Evolutionary conservation across 2,797 vertebrate genomes (phyloP).

Genomic region (Melanotaenia trifasciata): DNA sequence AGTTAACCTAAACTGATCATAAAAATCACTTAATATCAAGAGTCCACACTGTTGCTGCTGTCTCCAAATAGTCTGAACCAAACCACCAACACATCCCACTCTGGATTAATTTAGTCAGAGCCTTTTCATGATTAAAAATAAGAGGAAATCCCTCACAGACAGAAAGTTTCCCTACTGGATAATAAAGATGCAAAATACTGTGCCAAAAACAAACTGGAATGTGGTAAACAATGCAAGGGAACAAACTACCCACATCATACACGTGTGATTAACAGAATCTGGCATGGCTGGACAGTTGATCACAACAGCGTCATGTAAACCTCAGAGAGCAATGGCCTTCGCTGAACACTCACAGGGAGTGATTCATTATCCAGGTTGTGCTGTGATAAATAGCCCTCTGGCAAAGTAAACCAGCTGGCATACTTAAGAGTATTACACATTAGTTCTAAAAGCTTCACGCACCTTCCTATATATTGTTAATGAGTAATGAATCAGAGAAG

Average conservation of each 20-base stretch:
- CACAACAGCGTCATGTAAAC: slow-evolving; percentile 54
- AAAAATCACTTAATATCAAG: slow-evolving; percentile 4
- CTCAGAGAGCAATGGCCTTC: slow-evolving; percentile 43
- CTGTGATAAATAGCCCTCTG: slow-evolving; percentile 42
- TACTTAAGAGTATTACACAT: slow-evolving; percentile 64
- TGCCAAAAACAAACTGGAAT: slow-evolving; percentile 77
- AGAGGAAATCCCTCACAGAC: slow-evolving; percentile 81
- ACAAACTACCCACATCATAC: slow-evolving; percentile 61
- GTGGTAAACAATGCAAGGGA: slow-evolving; percentile 72
- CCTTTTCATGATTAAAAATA: slow-evolving; percentile 74
- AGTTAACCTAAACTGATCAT: neutral
- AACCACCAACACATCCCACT: slow-evolving; percentile 19
- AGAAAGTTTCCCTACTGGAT: slow-evolving; percentile 79
- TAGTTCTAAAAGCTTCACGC: slow-evolving; percentile 36
- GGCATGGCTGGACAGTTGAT: slow-evolving; percentile 57
- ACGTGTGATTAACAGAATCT: slow-evolving; percentile 45
- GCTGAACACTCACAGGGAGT: slow-evolving; percentile 35
- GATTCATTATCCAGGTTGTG: slow-evolving; percentile 48
- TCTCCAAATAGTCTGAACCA: slow-evolving; percentile 20
- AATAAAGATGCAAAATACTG: slow-evolving; percentile 69
- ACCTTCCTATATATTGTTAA: slow-evolving; percentile 76
- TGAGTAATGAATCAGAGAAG: slow-evolving; percentile 66
- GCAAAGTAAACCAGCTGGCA: slow-evolving; percentile 43
- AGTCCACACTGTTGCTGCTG: slow-evolving; percentile 1
- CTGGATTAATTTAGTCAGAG: slow-evolving; percentile 62